Evolutionary conservation across 2,113 vertebrate genomes (phyloP).

Genomic region (Aleadryas rufinucha): DNA sequence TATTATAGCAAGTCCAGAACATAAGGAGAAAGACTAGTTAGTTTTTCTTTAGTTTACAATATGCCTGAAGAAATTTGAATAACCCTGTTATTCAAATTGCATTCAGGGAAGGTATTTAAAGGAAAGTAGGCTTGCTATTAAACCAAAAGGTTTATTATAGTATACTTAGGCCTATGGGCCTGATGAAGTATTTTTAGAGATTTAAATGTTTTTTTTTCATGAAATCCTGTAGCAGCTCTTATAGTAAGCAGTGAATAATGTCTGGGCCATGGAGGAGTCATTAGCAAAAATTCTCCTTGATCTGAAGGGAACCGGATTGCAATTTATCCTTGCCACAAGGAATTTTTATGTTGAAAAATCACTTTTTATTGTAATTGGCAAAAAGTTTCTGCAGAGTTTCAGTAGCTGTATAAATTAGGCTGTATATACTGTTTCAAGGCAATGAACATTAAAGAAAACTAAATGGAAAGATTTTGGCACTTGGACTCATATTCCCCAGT

Average conservation of each 20-base stretch:
- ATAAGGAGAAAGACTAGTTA: background rate
- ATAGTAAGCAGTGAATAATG: background rate
- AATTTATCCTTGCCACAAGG: conserved; percentile 3
- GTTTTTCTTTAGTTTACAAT: background rate
- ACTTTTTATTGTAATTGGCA: background rate
- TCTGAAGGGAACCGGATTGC: background rate
- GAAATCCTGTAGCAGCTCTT: background rate
- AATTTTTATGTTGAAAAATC: background rate
- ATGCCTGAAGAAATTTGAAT: background rate
- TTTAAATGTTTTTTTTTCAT: background rate
- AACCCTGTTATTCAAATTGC: background rate
- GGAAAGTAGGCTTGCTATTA: background rate
- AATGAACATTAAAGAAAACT: background rate
- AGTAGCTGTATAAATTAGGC: background rate
- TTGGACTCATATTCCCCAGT: background rate
- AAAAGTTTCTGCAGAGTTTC: background rate
- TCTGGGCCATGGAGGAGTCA: background rate
- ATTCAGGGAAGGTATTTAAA: background rate
- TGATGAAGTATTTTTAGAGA: background rate
- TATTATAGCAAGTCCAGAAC: background rate
- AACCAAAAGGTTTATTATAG: background rate
- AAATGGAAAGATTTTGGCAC: background rate
- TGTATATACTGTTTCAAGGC: background rate
- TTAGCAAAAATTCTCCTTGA: background rate
- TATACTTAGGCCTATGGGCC: background rate